phyloP scores from a whole-genome alignment of 64 coral and sea anemone genomes.

The Trachythela sp. region DNA sequence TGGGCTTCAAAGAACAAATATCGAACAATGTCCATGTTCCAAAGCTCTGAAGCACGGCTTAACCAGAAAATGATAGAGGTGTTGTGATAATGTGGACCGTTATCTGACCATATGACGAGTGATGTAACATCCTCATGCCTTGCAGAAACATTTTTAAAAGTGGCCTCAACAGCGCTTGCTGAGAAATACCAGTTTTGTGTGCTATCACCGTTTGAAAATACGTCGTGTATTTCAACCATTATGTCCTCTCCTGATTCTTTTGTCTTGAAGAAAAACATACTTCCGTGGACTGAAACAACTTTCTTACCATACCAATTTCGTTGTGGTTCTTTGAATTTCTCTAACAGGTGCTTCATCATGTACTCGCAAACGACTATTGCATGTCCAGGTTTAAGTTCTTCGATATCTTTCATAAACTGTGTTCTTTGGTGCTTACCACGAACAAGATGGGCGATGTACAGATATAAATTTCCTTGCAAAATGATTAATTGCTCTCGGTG shows the following conservation, averaged over 20 bases:
- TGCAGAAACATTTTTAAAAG: too few relatives aligned
- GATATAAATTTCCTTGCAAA: not conserved
- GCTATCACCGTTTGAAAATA: conserved; percentile 36
- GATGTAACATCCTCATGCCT: too few relatives aligned
- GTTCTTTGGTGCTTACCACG: conserved; percentile 6
- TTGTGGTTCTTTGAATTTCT: conserved; percentile 45
- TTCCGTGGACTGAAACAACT: conserved; percentile 35
- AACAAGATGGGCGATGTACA: conserved; percentile 7
- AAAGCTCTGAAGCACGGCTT: conserved; percentile 26
- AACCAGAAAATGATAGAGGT: conserved; percentile 49
- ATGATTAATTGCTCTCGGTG: not conserved
- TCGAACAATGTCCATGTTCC: conserved; percentile 32
- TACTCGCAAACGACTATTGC: conserved; percentile 58
- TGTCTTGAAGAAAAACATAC: conserved; percentile 45
- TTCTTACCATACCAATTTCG: conserved; percentile 57
- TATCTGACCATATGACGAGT: conserved; percentile 50
- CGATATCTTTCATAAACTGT: conserved; percentile 15
- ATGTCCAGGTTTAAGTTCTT: conserved; percentile 33
- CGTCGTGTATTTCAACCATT: conserved; percentile 47
- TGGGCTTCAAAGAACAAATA: conserved; percentile 58
- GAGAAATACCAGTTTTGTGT: conserved; percentile 53
- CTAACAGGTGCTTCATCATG: conserved; percentile 60
- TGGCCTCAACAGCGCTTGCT: conserved; percentile 26
- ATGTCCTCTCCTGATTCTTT: conserved; percentile 14
- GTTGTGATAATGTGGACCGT: conserved; percentile 54